Conservation (phyloP, 2,888 invertebrate species). For the Geophilus truncorum region DNA sequence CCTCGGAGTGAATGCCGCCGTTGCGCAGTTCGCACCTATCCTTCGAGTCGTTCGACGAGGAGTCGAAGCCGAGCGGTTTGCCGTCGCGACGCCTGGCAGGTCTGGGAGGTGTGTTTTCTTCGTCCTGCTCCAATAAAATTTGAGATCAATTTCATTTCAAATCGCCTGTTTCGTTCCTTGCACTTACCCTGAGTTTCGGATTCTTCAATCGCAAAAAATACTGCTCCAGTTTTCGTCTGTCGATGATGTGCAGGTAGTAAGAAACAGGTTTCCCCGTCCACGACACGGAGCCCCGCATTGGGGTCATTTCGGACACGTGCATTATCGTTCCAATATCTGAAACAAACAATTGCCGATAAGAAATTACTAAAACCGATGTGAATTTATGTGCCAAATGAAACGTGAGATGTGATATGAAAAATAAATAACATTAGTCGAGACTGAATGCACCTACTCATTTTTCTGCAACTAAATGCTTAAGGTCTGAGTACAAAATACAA, state of each 20-base stretch:
- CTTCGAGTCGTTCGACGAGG: conserved; percentile 41
- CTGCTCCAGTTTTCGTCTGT: conserved; percentile 87
- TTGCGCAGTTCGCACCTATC: conserved; percentile 22
- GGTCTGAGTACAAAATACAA: no score
- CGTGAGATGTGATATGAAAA: no score
- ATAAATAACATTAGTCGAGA: no score
- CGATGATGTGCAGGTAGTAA: conserved; percentile 96
- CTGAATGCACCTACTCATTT: no score
- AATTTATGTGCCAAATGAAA: no score
- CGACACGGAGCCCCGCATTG: conserved; percentile 90
- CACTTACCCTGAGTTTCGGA: conserved; percentile 56
- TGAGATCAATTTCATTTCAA: not conserved
- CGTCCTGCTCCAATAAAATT: conserved; percentile 39
- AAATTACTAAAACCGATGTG: no score
- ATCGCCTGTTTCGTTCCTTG: no score
- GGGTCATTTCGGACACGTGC: conserved; percentile 95
- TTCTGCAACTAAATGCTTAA: no score
- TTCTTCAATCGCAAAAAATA: conserved; percentile 94
- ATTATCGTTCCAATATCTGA: conserved; percentile 95
- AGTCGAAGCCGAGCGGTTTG: conserved; percentile 39
- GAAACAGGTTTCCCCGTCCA: conserved; percentile 99
- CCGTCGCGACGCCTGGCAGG: conserved; percentile 37
- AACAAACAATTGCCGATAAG: no score
- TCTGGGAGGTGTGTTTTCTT: conserved; percentile 39
- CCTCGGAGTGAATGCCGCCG: not conserved